Base-by-base conservation (phyloP, 2,797 vertebrate species). In the Zalophus californianus region DNA sequence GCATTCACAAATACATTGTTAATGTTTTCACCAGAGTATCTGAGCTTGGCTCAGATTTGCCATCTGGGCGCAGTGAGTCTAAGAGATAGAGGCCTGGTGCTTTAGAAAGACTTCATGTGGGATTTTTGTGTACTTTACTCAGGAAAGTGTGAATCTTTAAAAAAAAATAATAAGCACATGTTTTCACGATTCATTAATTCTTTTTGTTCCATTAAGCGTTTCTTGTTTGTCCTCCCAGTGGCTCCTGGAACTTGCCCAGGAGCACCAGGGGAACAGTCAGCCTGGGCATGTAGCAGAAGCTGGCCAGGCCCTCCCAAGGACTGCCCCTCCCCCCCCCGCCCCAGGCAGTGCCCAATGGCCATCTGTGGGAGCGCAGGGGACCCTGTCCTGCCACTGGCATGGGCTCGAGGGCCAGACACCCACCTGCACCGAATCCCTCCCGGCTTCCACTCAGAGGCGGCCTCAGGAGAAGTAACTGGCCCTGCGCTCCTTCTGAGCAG, bases 71-170 rank as follows among this genome's bases (percentile, higher is more conserved):
- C 32, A 52, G 91, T 4, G 5, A 92, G 14, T 92, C 95, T 93
- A 77, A 97, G 79, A 93, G 52, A 56, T 18, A 35, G 84, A 64
- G 97, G 73, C 50, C 86, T 68, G 85, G n/a, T 23, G 68, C 72
- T 97, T 98, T 85, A 80, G 94, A 98, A 97, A 96, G 93, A 98
- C 92, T 93, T 56, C 48, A n/a, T 92, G 73, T 80, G 94, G 96
- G 95, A 96, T 91, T 95, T 90, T 0, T 91, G 50, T 90, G 27
- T 23, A 7, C 75, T 98, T 97, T 62, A 50, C 92, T 97, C 94
- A 60, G 91, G 97, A 98, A 97, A 96, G 64, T 86, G 1, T 52
- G 27, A 93, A 54, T 50, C 20, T 92, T 97, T n/a, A 35, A 58
- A 64, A 92, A 91, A 95, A 50, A 58, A 48, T 60, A 96, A 85